phyloP scores from a whole-genome alignment of 2,113 vertebrate species.

The Kryptolebias marmoratus region DNA sequence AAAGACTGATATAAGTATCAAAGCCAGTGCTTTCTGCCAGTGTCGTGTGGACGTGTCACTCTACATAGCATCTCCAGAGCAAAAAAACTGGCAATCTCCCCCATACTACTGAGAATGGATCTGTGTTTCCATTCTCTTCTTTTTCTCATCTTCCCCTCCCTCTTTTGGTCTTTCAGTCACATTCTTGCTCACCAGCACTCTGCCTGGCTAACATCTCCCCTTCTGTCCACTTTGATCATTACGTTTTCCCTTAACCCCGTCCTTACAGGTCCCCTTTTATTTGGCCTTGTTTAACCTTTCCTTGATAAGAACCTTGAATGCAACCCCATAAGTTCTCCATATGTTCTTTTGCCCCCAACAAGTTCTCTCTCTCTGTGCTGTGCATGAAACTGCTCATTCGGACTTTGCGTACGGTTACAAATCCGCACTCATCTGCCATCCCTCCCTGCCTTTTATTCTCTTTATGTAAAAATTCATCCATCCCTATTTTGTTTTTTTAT shows the following conservation, averaged over 20 bases:
- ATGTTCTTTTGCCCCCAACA: constrained; percentile 52
- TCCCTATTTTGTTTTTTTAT: constrained; percentile 34
- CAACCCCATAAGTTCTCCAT: constrained; percentile 63
- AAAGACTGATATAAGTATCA: constrained; percentile 80
- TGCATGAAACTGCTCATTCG: constrained; percentile 43
- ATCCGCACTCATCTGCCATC: constrained; percentile 8
- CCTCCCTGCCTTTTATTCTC: not conserved
- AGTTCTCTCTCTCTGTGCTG: constrained; percentile 27
- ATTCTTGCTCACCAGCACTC: not conserved
- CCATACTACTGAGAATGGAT: constrained; percentile 42
- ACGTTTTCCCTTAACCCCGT: constrained; percentile 29
- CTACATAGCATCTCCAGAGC: constrained; percentile 52
- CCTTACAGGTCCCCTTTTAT: constrained; percentile 22
- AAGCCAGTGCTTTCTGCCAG: constrained; percentile 66
- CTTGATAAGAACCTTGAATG: constrained; percentile 50
- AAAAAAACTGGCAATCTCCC: constrained; percentile 57
- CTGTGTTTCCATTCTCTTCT: constrained; percentile 30
- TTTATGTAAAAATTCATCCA: constrained; percentile 25
- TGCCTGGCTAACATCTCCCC: constrained; percentile 10
- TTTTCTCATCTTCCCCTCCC: not conserved
- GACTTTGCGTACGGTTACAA: constrained; percentile 47
- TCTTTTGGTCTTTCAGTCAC: not conserved
- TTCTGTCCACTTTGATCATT: constrained; percentile 44
- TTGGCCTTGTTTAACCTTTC: constrained; percentile 56
- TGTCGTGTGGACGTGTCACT: constrained; percentile 57